Conservation (phyloP, 2,888 invertebrate species). For the Cheilosia soror region DNA sequence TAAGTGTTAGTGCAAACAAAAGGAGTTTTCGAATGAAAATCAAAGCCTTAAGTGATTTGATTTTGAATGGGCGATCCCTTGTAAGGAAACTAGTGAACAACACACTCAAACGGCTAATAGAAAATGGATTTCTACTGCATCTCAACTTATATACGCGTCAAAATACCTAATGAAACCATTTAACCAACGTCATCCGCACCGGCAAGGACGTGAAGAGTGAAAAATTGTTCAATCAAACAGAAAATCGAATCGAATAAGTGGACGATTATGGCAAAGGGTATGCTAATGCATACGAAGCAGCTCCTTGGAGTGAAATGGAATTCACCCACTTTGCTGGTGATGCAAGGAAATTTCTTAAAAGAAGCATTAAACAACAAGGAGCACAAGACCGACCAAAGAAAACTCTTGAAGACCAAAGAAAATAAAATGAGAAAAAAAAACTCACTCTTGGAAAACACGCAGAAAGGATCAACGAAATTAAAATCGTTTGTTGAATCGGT, state of each 20-base stretch:
- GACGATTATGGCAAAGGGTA: constrained; percentile 73
- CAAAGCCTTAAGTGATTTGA: constrained; percentile 38
- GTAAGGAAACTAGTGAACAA: constrained; percentile 1
- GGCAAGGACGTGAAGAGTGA: constrained; percentile 38
- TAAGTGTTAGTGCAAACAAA: neutral
- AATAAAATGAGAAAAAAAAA: constrained; percentile 26
- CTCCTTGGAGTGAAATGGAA: constrained; percentile 68
- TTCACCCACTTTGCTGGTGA: constrained; percentile 62
- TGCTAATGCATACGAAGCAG: constrained; percentile 75
- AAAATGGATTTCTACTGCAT: neutral
- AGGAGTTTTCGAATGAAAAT: neutral
- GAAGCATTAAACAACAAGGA: constrained; percentile 52
- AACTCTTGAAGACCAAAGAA: constrained; percentile 54
- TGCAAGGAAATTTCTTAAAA: constrained; percentile 45
- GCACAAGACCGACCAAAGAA: constrained; percentile 22
- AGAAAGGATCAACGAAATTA: constrained; percentile 73
- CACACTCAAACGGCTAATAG: constrained; percentile 15
- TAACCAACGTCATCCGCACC: constrained; percentile 48
- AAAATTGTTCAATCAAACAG: constrained; percentile 75
- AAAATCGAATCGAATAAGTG: constrained; percentile 75
- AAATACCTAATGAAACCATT: constrained; percentile 70
- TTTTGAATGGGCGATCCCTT: constrained; percentile 16
- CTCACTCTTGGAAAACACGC: constrained; percentile 45
- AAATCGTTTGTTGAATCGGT: constrained; percentile 69
- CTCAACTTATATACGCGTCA: neutral